Percentiles rank a stretch among this genome's conserved stretches.
Evolutionary conservation across 2,888 invertebrate species (phyloP).

Genomic region (Cordylochernes scorpioides): DNA sequence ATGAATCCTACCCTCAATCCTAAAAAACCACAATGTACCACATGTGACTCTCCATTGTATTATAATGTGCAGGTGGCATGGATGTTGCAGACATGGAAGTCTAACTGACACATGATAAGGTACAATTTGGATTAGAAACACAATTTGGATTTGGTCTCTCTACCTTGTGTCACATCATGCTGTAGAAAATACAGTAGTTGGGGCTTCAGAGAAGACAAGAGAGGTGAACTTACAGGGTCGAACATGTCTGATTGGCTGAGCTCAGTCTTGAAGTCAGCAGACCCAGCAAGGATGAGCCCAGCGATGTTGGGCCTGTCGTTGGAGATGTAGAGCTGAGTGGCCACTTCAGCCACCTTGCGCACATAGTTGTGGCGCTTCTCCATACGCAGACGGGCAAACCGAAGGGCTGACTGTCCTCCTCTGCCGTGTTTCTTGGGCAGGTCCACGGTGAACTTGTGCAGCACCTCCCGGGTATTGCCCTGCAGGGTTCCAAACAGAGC

Average conservation of each 20-base stretch:
- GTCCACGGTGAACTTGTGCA: constrained; percentile 91
- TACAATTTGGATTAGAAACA: too few species aligned
- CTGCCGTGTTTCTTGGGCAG: constrained; percentile 98
- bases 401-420: constrained; percentile 96
- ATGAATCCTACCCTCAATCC: too few species aligned
- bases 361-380: constrained; percentile 99
- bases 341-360: constrained; percentile 85
- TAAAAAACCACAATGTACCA: too few species aligned
- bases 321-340: constrained; percentile 83
- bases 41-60: too few species aligned
- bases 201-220: too few species aligned
- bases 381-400: constrained; percentile 97
- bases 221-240: constrained; percentile 49
- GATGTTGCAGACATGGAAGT: too few species aligned
- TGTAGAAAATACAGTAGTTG: too few species aligned
- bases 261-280: constrained; percentile 98
- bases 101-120: too few species aligned
- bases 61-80: too few species aligned
- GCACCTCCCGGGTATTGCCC: constrained; percentile 69
- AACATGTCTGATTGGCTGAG: constrained; percentile 99
- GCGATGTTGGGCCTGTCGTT: constrained; percentile 93
- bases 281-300: constrained; percentile 88
- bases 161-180: too few species aligned
- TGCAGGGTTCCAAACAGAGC: constrained; percentile 93
- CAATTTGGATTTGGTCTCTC: too few species aligned